A percentile compares a stretch with the other conserved stretches of the same genome.
Evolutionary conservation across 2,797 vertebrate genomes (phyloP).

Genomic region (Rhynchotus rufescens): DNA sequence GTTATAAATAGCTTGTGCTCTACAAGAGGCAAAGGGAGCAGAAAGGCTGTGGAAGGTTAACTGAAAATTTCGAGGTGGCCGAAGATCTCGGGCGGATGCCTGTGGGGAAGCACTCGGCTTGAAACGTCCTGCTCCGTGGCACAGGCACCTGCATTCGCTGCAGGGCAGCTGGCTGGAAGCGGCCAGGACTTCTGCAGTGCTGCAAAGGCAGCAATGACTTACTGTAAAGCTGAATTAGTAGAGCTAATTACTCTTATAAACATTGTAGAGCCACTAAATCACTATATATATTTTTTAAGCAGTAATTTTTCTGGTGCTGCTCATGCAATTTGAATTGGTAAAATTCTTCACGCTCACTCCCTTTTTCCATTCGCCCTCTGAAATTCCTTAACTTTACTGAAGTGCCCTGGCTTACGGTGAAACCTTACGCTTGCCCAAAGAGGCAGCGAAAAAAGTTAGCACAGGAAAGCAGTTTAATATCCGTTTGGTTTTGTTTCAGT

Average conservation of each 20-base stretch:
- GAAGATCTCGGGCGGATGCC: not conserved
- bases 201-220: not conserved
- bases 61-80: not conserved
- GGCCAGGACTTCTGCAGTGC: not conserved
- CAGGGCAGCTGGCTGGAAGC: not conserved
- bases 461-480: not conserved
- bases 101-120: not conserved
- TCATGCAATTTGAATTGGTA: not conserved
- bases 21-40: conserved; percentile 50
- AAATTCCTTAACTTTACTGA: not conserved
- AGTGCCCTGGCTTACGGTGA: not conserved
- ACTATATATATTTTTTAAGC: not conserved
- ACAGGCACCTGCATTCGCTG: not conserved
- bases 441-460: not conserved
- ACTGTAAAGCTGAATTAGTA: not conserved
- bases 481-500: not conserved
- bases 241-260: not conserved
- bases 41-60: conserved; percentile 8
- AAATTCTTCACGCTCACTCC: not conserved
- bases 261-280: not conserved
- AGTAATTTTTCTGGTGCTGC: not conserved
- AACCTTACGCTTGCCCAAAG: not conserved
- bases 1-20: conserved; percentile 60
- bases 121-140: not conserved
- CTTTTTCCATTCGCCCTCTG: not conserved